Conservation (phyloP, 2,113 vertebrate genomes). For the Hydrolagus affinis region DNA sequence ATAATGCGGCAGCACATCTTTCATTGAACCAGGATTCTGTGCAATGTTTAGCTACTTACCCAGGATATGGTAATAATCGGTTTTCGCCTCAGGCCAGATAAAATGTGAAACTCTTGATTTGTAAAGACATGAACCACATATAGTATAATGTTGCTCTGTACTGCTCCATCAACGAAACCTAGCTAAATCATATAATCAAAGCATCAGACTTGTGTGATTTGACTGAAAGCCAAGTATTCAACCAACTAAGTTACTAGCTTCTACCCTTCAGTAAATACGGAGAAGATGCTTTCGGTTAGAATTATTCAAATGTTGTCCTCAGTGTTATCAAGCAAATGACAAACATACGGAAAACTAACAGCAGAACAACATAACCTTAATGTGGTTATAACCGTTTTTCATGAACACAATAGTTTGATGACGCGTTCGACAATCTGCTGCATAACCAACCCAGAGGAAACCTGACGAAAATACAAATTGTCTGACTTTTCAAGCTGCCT, state of each 20-base stretch:
- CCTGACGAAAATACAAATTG: not conserved
- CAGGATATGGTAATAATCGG: not conserved
- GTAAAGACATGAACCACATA: not conserved
- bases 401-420: not conserved
- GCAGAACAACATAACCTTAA: not conserved
- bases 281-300: not conserved
- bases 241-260: not conserved
- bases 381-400: not conserved
- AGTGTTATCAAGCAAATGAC: slow-evolving; percentile 26
- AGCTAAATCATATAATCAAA: not conserved
- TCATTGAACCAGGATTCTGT: not conserved
- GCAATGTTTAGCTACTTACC: not conserved
- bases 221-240: not conserved
- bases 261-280: not conserved
- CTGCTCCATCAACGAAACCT: not conserved
- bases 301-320: not conserved
- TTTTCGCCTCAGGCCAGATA: not conserved
- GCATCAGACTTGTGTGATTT: not conserved
- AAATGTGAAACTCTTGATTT: not conserved
- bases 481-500: not conserved
- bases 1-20: not conserved
- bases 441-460: not conserved
- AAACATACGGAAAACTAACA: not conserved
- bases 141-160: not conserved
- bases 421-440: not conserved